Evolutionary conservation across 2,888 invertebrate genomes (phyloP), one percentile per base, ranked within the genome.

Genomic region (Pterostichus niger): DNA sequence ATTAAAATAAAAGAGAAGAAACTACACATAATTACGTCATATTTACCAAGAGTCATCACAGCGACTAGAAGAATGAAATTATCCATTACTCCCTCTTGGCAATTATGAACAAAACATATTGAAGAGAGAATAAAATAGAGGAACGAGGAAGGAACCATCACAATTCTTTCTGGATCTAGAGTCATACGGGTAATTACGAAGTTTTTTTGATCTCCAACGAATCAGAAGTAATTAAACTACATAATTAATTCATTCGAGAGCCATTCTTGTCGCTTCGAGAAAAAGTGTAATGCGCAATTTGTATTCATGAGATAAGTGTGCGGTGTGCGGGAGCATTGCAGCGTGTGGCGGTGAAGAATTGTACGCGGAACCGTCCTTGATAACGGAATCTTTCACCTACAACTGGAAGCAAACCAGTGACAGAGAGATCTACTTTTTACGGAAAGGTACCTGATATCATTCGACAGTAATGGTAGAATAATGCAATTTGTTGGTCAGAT

Each of bases 241-340:
- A 77, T 77, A 77, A 78, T 78, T 78, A 78, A 78, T 78, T 78
- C 61, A 78, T 78, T 59, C 78, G 13, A 17, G 56, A 54, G 40
- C 78, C 46, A 61, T 78, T 61, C 61, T 78, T 78, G 44, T 54
- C 56, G 59, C 78, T 78, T 40, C 40, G 78, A 78, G 78, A 78
- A 78, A 59, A 78, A 78, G 61, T 61, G 78, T 78, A 78, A 78
- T 78, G 78, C 59, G 35, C 61, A 78, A 78, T 78, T 78, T 78
- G 78, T 78, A 78, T 78, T 78, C 78, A 78, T 78, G 78, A 78
- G 78, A 61, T 78, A 78, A 78, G 56, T 59, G 68, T 71, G 68
- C 68, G 44, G 68, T 71, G 17, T 56, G 17, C 24, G 59, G 31
- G 31, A 59, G 59, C 59, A 31, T 59, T 59, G 64, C 64, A 64